These are phyloP conservation scores for Cottoperca gobio DNA, from an alignment of 2,797 vertebrate species.

Conservation along the genomic window DNA sequence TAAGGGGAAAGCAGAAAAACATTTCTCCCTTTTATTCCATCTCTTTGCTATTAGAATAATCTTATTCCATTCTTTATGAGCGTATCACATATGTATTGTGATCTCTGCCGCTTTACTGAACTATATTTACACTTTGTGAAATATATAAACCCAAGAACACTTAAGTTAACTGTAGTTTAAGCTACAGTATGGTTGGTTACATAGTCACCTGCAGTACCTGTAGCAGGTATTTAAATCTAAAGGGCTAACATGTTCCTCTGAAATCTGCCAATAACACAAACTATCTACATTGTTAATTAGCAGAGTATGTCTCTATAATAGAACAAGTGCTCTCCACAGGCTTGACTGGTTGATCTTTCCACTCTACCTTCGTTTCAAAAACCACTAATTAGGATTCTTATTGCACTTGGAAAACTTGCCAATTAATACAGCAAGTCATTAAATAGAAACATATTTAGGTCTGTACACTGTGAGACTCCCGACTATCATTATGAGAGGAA, in stretches of 20 bases:
- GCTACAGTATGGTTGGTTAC: neutral
- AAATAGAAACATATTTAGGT: slow-evolving; percentile 34
- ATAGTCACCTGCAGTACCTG: neutral
- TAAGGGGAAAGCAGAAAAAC: neutral
- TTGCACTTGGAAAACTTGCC: slow-evolving; percentile 15
- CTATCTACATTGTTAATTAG: slow-evolving; percentile 28
- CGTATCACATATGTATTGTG: neutral
- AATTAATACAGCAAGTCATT: slow-evolving; percentile 26
- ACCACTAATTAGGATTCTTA: slow-evolving; percentile 32
- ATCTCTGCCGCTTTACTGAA: too few species aligned
- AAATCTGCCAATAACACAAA: slow-evolving; percentile 10
- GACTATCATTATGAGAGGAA: neutral
- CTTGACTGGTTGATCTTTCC: slow-evolving; percentile 44
- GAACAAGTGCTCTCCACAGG: slow-evolving; percentile 18
- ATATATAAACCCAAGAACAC: neutral
- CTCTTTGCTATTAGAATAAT: neutral
- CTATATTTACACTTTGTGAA: neutral
- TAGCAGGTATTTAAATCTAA: neutral
- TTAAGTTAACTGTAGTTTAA: neutral
- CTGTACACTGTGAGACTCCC: neutral
- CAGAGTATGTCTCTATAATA: neutral
- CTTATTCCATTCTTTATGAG: neutral
- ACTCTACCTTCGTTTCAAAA: slow-evolving; percentile 8
- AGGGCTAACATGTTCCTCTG: neutral
- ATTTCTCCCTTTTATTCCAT: neutral